Percentiles rank a stretch among this genome's conserved stretches.
These are phyloP conservation scores for Pelagia noctiluca DNA, from an alignment of 30 jellyfish, hydroid and myxozoan genomes.

Conservation along the genomic window DNA sequence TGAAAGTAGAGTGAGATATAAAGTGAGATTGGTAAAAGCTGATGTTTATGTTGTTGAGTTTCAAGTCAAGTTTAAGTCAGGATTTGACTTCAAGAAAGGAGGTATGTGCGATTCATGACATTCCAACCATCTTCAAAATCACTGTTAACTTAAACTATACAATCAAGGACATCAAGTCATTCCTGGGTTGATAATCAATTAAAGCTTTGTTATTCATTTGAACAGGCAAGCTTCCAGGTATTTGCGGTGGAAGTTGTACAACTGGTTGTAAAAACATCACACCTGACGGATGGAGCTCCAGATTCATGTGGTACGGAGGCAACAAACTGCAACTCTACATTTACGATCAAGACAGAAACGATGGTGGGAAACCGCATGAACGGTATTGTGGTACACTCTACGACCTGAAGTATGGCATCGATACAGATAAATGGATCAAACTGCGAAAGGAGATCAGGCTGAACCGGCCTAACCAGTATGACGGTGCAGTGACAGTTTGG, in stretches of 20 bases:
- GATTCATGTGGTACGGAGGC: conserved; percentile 10
- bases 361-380: conserved; percentile 18
- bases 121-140: neutral
- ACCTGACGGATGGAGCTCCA: conserved; percentile 37
- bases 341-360: conserved; percentile 26
- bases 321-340: conserved; percentile 27
- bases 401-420: neutral
- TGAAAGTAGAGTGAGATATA: conserved; percentile 28
- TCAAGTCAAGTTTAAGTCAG: conserved; percentile 15
- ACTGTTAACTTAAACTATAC: neutral
- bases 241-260: conserved; percentile 43
- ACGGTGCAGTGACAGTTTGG: conserved; percentile 5
- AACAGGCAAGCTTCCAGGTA: conserved; percentile 14
- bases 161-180: neutral
- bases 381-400: conserved; percentile 28
- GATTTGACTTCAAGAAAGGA: conserved; percentile 34
- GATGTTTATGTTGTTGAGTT: conserved; percentile 15
- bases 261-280: conserved; percentile 41
- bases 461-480: conserved; percentile 10
- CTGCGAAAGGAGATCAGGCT: conserved; percentile 7
- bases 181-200: neutral
- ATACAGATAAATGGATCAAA: conserved; percentile 8
- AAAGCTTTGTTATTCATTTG: neutral
- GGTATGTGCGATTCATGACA: neutral
- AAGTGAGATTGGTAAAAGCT: conserved; percentile 1